Evolutionary conservation across 2,797 vertebrate species (phyloP).

Genomic region (Dermochelys coriacea): DNA sequence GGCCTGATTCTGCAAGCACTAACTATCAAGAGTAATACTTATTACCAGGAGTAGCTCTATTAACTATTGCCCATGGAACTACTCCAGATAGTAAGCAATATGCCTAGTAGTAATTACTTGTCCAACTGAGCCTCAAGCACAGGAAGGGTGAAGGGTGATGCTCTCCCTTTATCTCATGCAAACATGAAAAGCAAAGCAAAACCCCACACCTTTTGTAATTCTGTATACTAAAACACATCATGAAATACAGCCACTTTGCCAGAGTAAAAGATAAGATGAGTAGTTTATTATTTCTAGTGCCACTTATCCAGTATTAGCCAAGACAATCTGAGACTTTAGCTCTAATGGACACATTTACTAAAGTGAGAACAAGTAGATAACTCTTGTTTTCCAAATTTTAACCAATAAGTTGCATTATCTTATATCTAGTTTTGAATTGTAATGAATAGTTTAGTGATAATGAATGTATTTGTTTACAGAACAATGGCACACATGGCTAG

Average conservation of each 20-base stretch:
- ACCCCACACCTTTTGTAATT: background rate
- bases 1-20: background rate
- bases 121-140: background rate
- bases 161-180: conserved; percentile 20
- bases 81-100: background rate
- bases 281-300: background rate
- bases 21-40: background rate
- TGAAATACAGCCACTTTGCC: conserved; percentile 15
- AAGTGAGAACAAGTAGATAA: background rate
- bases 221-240: background rate
- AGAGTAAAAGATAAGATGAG: background rate
- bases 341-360: background rate
- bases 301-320: background rate
- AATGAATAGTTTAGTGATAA: background rate
- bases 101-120: background rate
- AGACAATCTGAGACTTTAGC: background rate
- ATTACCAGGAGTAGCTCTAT: background rate
- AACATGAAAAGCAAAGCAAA: conserved; percentile 6
- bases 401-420: background rate
- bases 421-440: background rate
- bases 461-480: background rate
- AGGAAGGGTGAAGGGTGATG: background rate
- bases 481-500: background rate
- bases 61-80: background rate
- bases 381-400: background rate